These are phyloP conservation scores for Champsocephalus esox DNA, from an alignment of 2,797 vertebrate genomes.

Conservation along the genomic window DNA sequence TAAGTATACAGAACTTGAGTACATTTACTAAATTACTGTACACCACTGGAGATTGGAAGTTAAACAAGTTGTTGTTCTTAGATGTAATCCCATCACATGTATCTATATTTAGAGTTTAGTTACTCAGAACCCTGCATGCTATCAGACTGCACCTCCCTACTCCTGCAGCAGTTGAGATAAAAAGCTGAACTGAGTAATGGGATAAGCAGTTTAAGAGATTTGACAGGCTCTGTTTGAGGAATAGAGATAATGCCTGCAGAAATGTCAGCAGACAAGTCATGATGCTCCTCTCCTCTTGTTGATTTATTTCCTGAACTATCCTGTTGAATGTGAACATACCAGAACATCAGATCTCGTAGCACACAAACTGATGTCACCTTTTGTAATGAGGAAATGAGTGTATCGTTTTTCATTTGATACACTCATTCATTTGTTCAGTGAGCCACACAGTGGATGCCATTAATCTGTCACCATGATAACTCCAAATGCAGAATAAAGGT, in stretches of 20 bases:
- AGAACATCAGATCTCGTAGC: background rate
- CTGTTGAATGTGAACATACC: background rate
- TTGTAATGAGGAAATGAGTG: background rate
- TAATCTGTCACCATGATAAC: background rate
- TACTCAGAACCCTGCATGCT: background rate
- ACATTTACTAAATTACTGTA: no score
- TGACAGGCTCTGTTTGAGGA: slow-evolving; percentile 48
- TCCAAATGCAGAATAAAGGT: background rate
- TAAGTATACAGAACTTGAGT: no score
- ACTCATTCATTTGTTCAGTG: background rate
- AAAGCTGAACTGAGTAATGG: slow-evolving; percentile 44
- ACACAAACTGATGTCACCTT: background rate
- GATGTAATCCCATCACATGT: background rate
- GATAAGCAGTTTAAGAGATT: slow-evolving; percentile 82
- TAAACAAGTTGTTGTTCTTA: background rate
- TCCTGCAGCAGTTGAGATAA: background rate
- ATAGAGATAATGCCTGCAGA: slow-evolving; percentile 45
- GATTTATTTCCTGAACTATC: background rate
- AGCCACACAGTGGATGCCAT: background rate
- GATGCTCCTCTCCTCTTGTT: slow-evolving; percentile 1
- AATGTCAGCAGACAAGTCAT: background rate
- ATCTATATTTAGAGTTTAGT: slow-evolving; percentile 3
- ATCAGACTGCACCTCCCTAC: slow-evolving; percentile 1
- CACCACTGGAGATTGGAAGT: background rate
- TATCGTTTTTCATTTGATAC: background rate